Percentiles rank a stretch among this genome's conserved stretches.
Evolutionary conservation across 1,140 invertebrate genomes (phyloP).

Genomic region (Aphidius ervi): DNA sequence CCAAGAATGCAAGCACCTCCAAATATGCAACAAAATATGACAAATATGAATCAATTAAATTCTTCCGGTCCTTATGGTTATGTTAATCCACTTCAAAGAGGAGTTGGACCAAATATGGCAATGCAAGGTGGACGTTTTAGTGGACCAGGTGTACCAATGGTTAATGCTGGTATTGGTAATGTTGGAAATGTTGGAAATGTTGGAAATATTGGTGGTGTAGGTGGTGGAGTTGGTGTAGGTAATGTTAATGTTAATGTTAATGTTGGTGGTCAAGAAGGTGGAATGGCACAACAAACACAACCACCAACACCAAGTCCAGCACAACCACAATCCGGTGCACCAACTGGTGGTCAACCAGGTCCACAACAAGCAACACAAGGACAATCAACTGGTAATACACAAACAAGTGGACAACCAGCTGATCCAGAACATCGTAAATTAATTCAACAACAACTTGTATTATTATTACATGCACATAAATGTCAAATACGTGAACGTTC

Average conservation of each 20-base stretch:
- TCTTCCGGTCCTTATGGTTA: constrained; percentile 56
- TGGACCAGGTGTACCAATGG: constrained; percentile 42
- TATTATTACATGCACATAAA: constrained; percentile 97
- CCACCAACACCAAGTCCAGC: constrained; percentile 67
- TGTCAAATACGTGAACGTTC: constrained; percentile 86
- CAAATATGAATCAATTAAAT: constrained; percentile 49
- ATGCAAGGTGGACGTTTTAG: constrained; percentile 49
- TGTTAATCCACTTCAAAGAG: constrained; percentile 57
- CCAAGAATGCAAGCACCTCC: constrained; percentile 56
- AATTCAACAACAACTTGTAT: constrained; percentile 97
- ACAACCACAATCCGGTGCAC: constrained; percentile 64
- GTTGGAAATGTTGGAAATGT: constrained; percentile 43
- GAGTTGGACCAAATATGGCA: constrained; percentile 44
- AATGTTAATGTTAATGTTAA: no score
- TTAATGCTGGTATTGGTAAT: constrained; percentile 31
- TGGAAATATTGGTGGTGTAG: constrained; percentile 28
- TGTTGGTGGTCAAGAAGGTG: constrained; percentile 55
- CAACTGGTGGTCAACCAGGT: constrained; percentile 63
- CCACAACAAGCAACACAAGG: constrained; percentile 67
- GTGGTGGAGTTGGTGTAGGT: no score
- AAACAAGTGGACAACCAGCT: constrained; percentile 44
- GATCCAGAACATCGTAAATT: constrained; percentile 97
- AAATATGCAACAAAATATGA: constrained; percentile 45
- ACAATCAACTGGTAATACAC: constrained; percentile 44
- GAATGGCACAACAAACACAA: constrained; percentile 63